These are phyloP conservation scores for Phylloscopus collybita DNA, from an alignment of 2,797 vertebrate species.

Conservation along the genomic window DNA sequence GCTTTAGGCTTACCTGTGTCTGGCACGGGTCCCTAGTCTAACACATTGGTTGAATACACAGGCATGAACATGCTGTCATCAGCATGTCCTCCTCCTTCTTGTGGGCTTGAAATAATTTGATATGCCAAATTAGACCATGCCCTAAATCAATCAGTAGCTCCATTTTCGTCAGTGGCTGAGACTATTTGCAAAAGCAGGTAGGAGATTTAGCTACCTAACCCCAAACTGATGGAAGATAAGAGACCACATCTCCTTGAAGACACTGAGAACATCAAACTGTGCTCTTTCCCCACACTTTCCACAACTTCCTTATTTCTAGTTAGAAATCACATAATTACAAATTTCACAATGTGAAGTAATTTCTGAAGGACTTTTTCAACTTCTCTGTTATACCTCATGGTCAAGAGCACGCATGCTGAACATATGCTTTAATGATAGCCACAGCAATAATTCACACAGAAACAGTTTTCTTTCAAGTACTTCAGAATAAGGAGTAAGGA, in stretches of 20 bases:
- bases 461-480: constrained; percentile 38
- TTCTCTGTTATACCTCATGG: not conserved
- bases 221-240: not conserved
- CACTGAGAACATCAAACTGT: not conserved
- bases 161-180: not conserved
- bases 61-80: not conserved
- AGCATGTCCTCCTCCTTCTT: not conserved
- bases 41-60: not conserved
- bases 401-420: not conserved
- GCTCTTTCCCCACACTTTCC: not conserved
- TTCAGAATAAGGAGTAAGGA: constrained; percentile 32
- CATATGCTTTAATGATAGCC: not conserved
- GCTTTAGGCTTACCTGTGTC: constrained; percentile 6
- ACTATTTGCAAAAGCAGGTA: not conserved
- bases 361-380: not conserved
- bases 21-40: not conserved
- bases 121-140: not conserved
- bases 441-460: constrained; percentile 7
- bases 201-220: not conserved
- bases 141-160: not conserved
- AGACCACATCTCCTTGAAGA: not conserved
- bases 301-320: not conserved
- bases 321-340: not conserved
- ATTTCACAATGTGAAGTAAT: not conserved
- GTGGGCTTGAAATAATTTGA: not conserved